These are phyloP conservation scores for Dendroctonus valens DNA, from an alignment of 1,140 invertebrate species.

Conservation along the genomic window DNA sequence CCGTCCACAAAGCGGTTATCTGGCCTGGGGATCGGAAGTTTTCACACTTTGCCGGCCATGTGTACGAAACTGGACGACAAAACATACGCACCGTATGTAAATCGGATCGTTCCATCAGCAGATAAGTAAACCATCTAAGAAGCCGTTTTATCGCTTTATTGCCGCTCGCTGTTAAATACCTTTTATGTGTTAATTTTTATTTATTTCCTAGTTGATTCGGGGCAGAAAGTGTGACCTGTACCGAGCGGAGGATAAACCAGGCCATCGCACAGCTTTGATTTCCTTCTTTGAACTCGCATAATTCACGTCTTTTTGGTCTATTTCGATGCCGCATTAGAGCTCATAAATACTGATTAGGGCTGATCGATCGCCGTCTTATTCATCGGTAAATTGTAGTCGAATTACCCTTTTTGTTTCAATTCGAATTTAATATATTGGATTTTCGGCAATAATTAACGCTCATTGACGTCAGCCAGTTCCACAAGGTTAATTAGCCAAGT, in stretches of 20 bases:
- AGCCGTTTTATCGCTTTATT: conserved; percentile 13
- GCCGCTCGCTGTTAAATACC: conserved; percentile 6
- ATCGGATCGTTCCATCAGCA: neutral
- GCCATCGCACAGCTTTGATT: neutral
- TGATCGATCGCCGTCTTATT: too few species aligned
- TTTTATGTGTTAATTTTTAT: conserved; percentile 17
- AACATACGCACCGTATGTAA: conserved; percentile 2
- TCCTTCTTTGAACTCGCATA: too few species aligned
- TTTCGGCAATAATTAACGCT: too few species aligned
- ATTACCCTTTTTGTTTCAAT: too few species aligned
- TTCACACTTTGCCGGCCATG: conserved; percentile 12
- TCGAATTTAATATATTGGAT: too few species aligned
- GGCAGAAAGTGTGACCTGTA: conserved; percentile 8
- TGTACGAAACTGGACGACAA: conserved; percentile 1
- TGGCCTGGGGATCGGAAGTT: neutral
- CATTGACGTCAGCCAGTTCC: too few species aligned
- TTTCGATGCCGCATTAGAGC: too few species aligned
- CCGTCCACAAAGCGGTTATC: neutral
- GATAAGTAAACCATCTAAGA: neutral
- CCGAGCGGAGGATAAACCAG: too few species aligned
- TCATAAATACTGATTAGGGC: too few species aligned
- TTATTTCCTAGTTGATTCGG: conserved; percentile 4
- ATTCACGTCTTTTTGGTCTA: too few species aligned
- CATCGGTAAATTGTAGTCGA: too few species aligned
- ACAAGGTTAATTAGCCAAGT: too few species aligned